Evolutionary conservation across 2,797 vertebrate species (phyloP), one percentile per base, ranked within the genome.

Genomic region (Chelon labrosus): DNA sequence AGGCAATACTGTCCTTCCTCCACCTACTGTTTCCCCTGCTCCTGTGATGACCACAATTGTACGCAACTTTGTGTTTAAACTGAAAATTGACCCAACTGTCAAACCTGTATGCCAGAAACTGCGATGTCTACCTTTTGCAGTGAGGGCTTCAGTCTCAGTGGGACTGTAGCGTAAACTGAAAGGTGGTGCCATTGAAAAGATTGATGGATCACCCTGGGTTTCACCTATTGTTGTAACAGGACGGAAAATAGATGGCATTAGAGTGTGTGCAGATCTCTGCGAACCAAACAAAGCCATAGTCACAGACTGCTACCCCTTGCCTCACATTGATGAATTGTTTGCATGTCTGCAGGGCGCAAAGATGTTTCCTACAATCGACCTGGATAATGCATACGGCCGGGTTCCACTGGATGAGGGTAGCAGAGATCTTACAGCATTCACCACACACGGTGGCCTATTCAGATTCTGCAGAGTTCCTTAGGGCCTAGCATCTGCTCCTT

Each of bases 311-410:
- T 55, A 75, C 59, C 71, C 60, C 1, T 3, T 77, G 1, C 56
- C 70, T 55, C 70, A 71, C 13, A 35, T 65, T 0, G 79, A 84
- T 10, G 66, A 79, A 22, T 22, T 22, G 5, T 63, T 80, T 12
- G 2, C 46, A 20, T 51, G 53, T 10, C 2, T 82, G 0, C 22
- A 62, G 19, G 57, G 38, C 37, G 82, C 69, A 53, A 68, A 11
- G 19, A 70, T 22, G 22, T 76, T 69, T 10, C 78, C 70, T 54
- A 63, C 56, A 10, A 70, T 66, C 0, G 20, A 76, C 17, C 27
- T 79, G 13, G 60, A 35, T 17, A 79, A 58, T 52, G 52, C 42
- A 10, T 73, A 70, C 16, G 20, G 58, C 27, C 68, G 83, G 25
- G 3, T 83, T 14, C 74, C 65, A 39, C 27, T 69, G 1, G 63